phyloP scores from a whole-genome alignment of 2,113 vertebrate genomes.

The Myrmophylax atrothorax region DNA sequence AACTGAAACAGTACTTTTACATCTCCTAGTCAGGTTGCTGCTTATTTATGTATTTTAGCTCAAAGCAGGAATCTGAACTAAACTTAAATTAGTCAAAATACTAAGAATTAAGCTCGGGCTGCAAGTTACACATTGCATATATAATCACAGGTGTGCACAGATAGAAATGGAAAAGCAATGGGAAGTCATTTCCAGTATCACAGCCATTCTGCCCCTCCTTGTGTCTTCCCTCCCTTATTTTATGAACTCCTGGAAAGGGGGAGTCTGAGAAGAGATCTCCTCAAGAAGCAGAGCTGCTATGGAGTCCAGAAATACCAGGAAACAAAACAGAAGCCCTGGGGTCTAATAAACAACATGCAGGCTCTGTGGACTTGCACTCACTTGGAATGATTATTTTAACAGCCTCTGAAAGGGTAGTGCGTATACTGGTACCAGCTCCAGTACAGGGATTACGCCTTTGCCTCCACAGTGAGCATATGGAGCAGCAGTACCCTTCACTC shows the following conservation, averaged over 20 bases:
- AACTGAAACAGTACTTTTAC: neutral
- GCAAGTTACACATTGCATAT: neutral
- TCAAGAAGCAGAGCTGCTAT: neutral
- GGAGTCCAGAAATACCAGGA: neutral
- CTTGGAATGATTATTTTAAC: slow-evolving; percentile 17
- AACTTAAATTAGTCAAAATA: neutral
- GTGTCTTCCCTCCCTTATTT: neutral
- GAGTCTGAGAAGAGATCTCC: neutral
- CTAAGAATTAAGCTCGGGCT: neutral
- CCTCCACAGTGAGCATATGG: neutral
- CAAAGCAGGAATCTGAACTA: neutral
- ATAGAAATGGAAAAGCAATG: neutral
- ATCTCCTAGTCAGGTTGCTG: neutral
- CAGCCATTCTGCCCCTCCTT: neutral
- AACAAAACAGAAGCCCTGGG: neutral
- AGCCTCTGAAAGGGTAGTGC: neutral
- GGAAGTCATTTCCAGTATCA: neutral
- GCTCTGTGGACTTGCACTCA: neutral
- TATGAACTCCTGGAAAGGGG: neutral
- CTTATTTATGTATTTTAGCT: neutral
- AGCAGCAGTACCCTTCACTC: neutral
- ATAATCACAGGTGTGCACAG: neutral
- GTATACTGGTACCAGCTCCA: neutral
- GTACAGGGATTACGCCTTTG: neutral
- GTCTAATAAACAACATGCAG: neutral